Evolutionary conservation across 2,797 vertebrate genomes (phyloP).

Genomic region (Octomys mimax): DNA sequence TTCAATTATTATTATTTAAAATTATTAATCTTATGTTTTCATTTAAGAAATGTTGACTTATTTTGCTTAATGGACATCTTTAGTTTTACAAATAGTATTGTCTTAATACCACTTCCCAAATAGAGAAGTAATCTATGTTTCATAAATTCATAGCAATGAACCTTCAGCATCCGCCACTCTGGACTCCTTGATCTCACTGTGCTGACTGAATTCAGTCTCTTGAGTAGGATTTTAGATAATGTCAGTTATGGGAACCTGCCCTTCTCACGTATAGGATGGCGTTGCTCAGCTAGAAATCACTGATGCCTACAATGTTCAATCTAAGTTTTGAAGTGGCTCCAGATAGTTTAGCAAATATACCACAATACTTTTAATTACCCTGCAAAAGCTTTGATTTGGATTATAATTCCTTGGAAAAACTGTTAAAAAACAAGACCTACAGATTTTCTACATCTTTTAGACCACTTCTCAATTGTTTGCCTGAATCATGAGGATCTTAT

Average conservation of each 20-base stretch:
- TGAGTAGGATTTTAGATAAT: background rate
- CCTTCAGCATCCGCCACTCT: background rate
- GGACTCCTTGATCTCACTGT: background rate
- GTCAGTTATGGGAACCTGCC: background rate
- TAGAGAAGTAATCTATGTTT: background rate
- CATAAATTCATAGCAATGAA: conserved; percentile 23
- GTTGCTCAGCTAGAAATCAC: background rate
- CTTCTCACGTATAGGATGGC: background rate
- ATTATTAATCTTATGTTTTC: background rate
- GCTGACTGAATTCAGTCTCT: background rate
- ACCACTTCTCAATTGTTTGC: background rate
- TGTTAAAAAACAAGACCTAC: background rate
- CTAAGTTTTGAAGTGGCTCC: background rate
- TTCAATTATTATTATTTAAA: background rate
- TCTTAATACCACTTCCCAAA: background rate
- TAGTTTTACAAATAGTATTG: background rate
- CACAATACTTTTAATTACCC: background rate
- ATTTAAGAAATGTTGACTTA: conserved; percentile 2
- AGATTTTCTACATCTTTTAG: background rate
- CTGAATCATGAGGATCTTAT: background rate
- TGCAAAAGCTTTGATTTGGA: background rate
- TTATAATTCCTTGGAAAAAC: background rate
- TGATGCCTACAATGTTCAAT: background rate
- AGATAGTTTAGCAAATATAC: background rate
- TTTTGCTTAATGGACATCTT: background rate